These are phyloP conservation scores for Conus ventricosus DNA, from an alignment of 1,140 invertebrate genomes.

Conservation along the genomic window DNA sequence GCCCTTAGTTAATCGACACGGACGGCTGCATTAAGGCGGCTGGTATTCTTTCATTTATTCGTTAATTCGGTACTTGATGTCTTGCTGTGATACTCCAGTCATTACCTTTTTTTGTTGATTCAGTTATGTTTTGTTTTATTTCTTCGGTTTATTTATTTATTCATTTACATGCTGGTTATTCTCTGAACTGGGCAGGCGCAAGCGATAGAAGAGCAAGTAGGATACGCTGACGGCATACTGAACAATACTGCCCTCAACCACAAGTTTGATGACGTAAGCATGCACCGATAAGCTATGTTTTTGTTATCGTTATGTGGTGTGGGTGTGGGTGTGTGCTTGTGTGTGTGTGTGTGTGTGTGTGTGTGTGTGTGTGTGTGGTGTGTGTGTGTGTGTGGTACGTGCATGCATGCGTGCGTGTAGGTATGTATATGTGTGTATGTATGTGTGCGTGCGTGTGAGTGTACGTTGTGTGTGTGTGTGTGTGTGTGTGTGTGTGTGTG, in stretches of 20 bases:
- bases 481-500: not conserved
- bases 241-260: slow-evolving; percentile 82
- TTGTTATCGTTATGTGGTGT: too few relatives aligned
- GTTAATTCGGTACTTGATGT: too few relatives aligned
- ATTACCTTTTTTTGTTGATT: too few relatives aligned
- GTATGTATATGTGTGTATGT: not conserved
- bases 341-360: not conserved
- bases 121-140: too few relatives aligned
- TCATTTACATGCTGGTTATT: too few relatives aligned
- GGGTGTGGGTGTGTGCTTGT: too few relatives aligned
- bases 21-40: too few relatives aligned
- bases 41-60: too few relatives aligned
- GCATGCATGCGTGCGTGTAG: not conserved
- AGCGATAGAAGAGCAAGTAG: slow-evolving; percentile 89
- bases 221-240: slow-evolving; percentile 92
- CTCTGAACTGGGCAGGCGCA: slow-evolving; percentile 63
- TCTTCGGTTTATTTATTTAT: too few relatives aligned
- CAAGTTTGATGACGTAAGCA: slow-evolving; percentile 83
- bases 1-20: too few relatives aligned
- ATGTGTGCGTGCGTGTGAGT: not conserved
- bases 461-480: not conserved
- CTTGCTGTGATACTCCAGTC: too few relatives aligned
- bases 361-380: not conserved
- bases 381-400: not conserved
- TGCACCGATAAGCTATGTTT: not conserved